Percentiles rank a stretch among this genome's conserved stretches.
Conservation (phyloP, 1,140 invertebrate species). For the Trissolcus basalis region DNA sequence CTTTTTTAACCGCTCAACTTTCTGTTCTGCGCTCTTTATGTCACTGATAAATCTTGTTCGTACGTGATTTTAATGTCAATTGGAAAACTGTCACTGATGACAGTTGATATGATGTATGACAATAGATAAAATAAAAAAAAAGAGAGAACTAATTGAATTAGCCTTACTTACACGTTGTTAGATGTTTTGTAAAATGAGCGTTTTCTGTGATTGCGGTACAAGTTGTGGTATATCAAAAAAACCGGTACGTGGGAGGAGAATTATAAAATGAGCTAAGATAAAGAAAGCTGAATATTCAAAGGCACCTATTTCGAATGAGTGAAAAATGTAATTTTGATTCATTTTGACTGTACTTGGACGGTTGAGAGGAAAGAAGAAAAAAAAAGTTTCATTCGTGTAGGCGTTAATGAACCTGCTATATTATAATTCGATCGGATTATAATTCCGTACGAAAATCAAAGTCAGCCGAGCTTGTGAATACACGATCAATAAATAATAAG, state of each 20-base stretch:
- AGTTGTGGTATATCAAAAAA: conserved; percentile 52
- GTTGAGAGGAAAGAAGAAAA: too few relatives aligned
- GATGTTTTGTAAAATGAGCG: conserved; percentile 34
- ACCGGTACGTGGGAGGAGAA: conserved; percentile 51
- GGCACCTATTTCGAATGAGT: conserved; percentile 45
- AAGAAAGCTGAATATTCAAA: conserved; percentile 51
- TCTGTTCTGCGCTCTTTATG: conserved; percentile 28
- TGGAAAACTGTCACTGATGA: conserved; percentile 26
- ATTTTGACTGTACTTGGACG: conserved; percentile 39
- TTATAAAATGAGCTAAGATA: conserved; percentile 43
- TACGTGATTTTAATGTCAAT: conserved; percentile 40
- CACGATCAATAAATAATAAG: conserved; percentile 54
- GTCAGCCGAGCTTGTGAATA: conserved; percentile 23
- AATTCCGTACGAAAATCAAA: conserved; percentile 49
- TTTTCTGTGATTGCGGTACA: conserved; percentile 20
- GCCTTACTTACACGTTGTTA: conserved; percentile 53
- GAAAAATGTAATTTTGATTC: conserved; percentile 50
- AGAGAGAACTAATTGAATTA: conserved; percentile 44
- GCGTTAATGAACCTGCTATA: conserved; percentile 39
- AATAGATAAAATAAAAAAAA: conserved; percentile 37
- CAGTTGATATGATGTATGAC: conserved; percentile 48
- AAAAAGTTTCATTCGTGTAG: conserved; percentile 43
- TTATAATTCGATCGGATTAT: conserved; percentile 53
- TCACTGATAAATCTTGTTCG: conserved; percentile 52
- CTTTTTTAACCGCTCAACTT: conserved; percentile 11